Percentiles rank a stretch among this genome's conserved stretches.
Conservation (phyloP, 2,888 invertebrate genomes). For the Agonum fuliginosum region DNA sequence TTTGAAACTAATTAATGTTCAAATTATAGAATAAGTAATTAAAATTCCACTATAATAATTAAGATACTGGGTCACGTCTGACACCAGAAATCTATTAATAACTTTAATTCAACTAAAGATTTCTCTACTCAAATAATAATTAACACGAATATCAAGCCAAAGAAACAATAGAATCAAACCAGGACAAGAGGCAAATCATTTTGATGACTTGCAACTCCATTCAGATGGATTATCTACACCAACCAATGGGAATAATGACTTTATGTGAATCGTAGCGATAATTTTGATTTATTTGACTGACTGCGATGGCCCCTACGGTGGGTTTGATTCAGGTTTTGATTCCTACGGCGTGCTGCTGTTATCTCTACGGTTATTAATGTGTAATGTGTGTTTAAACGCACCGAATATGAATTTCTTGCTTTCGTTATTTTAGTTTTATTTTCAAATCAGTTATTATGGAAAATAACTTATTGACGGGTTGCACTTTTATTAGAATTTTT, state of each 20-base stretch:
- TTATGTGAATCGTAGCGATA: neutral
- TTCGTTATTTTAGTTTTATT: too few species aligned
- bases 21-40: too few species aligned
- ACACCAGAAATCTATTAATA: too few species aligned
- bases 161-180: constrained; percentile 13
- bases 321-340: constrained; percentile 5
- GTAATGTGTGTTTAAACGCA: too few species aligned
- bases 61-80: constrained; percentile 1
- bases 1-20: too few species aligned
- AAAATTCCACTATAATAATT: neutral
- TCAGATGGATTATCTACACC: too few species aligned
- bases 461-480: too few species aligned
- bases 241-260: neutral
- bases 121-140: too few species aligned
- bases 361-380: neutral
- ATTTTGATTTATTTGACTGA: neutral
- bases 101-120: neutral
- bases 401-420: too few species aligned
- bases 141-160: neutral
- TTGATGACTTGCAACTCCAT: neutral
- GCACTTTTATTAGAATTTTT: too few species aligned
- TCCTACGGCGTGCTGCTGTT: neutral
- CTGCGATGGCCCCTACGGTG: neutral
- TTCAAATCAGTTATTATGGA: too few species aligned
- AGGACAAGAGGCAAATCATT: constrained; percentile 5